Conservation (phyloP, 2,113 vertebrate species). For the Platichthys flesus region DNA sequence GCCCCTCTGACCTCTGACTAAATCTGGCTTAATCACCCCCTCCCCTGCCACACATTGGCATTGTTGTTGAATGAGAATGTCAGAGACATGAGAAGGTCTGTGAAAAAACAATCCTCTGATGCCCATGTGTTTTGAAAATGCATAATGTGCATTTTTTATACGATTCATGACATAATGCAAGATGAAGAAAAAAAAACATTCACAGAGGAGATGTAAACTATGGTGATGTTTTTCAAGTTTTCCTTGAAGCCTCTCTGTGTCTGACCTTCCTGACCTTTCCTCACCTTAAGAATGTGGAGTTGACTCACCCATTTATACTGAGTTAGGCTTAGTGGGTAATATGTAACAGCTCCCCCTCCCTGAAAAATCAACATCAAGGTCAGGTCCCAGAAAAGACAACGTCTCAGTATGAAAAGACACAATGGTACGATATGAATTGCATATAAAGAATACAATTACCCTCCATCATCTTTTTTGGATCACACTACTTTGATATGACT, state of each 20-base stretch:
- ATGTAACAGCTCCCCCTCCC: not conserved
- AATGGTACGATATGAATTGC: not conserved
- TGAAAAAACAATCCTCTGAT: no score
- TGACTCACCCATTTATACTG: not conserved
- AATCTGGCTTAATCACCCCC: slow-evolving; percentile 5
- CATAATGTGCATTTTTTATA: not conserved
- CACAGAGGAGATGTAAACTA: no score
- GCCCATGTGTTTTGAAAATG: no score
- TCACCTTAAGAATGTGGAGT: slow-evolving; percentile 41
- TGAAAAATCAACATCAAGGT: not conserved
- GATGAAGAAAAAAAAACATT: not conserved
- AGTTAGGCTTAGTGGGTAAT: slow-evolving; percentile 14
- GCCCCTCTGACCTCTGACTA: slow-evolving; percentile 9
- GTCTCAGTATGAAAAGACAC: not conserved
- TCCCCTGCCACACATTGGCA: no score
- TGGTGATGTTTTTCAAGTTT: not conserved
- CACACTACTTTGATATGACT: not conserved
- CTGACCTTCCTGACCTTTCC: slow-evolving; percentile 55
- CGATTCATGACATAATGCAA: not conserved
- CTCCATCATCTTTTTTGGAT: not conserved
- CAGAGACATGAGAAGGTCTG: not conserved
- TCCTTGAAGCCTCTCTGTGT: not conserved
- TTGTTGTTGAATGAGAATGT: not conserved
- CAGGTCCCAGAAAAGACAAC: not conserved
- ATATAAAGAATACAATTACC: not conserved